These are phyloP conservation scores for Microctenopoma steveboyesi DNA, from an alignment of 2,797 vertebrate genomes.

Conservation along the genomic window DNA sequence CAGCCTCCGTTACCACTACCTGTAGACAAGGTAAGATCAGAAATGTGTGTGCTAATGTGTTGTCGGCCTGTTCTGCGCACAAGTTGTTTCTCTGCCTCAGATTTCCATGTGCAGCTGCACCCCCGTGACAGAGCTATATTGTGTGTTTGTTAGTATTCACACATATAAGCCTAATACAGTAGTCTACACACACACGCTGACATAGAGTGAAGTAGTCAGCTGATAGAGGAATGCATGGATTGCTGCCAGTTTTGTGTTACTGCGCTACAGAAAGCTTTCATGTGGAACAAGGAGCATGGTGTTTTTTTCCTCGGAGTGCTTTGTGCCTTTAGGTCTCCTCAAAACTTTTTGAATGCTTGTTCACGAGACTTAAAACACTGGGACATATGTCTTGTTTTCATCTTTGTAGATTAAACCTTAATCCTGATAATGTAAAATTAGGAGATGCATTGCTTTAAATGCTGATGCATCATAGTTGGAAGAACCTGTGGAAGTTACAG, in stretches of 20 bases:
- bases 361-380: not conserved
- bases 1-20: slow-evolving; percentile 95
- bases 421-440: not conserved
- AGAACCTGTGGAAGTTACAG: too few species aligned
- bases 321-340: slow-evolving; percentile 4
- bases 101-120: not conserved
- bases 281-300: slow-evolving; percentile 10
- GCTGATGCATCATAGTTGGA: not conserved
- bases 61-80: slow-evolving; percentile 7
- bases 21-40: slow-evolving; percentile 96
- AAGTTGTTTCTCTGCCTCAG: not conserved
- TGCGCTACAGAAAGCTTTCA: slow-evolving; percentile 29
- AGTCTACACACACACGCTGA: slow-evolving; percentile 9
- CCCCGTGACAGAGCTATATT: not conserved
- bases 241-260: slow-evolving; percentile 39
- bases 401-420: not conserved
- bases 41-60: not conserved
- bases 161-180: not conserved
- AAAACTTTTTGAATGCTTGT: slow-evolving; percentile 1
- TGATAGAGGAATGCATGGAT: slow-evolving; percentile 62
- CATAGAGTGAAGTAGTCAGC: slow-evolving; percentile 43
- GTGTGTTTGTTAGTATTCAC: slow-evolving; percentile 7
- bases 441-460: not conserved
- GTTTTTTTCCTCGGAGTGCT: not conserved
- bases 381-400: not conserved